Base-by-base conservation (phyloP, 2,888 invertebrate species). In the Dryobota labecula region DNA sequence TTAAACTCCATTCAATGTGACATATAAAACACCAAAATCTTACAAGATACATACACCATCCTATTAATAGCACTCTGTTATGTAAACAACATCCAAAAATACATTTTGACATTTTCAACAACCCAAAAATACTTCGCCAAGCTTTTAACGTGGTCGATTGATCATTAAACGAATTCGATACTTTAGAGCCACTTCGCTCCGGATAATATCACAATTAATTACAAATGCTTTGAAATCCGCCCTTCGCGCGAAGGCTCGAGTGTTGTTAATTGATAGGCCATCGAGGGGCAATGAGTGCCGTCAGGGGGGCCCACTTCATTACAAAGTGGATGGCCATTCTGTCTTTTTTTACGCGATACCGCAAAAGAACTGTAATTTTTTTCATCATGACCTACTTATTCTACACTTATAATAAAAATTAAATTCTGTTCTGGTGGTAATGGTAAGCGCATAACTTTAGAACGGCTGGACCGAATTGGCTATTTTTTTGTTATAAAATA, bases 221-320 rank as follows among this genome's bases (percentile, higher is more conserved):
- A 68, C 57, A 51, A 73, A 61, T 67, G 36, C 60, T 69, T 71
- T 47, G 56, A 63, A 66, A 70, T 76, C 53, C 60, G 58, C 71
- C 68, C 70, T 73, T 80, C 51, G 24, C 41, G 56, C 38, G 27
- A 9, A 51, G 66, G 24, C 56, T 76, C 43, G 64, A 83, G 85
- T 73, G 85, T 76, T 83, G 78, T 78, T 69, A 84, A 72, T 78
- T 72, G 72, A 80, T 71, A 73, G 67, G 62, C 71, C 6, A 83
- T 78, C 47, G 63, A 76, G 64, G 47, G 61, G 15, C 65, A 84
- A 74, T 71, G 56, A 83, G 84, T 63, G 68, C 38, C 54, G 20
- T 0, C 36, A 56, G 15, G 30, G 47, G 47, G 18, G n/a, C 20
- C 47, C 62, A 61, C 80, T 79, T 75, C 45, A 70, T 57, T 56